Base-by-base conservation (phyloP, 2,113 vertebrate species). In the Pitta sordida region DNA sequence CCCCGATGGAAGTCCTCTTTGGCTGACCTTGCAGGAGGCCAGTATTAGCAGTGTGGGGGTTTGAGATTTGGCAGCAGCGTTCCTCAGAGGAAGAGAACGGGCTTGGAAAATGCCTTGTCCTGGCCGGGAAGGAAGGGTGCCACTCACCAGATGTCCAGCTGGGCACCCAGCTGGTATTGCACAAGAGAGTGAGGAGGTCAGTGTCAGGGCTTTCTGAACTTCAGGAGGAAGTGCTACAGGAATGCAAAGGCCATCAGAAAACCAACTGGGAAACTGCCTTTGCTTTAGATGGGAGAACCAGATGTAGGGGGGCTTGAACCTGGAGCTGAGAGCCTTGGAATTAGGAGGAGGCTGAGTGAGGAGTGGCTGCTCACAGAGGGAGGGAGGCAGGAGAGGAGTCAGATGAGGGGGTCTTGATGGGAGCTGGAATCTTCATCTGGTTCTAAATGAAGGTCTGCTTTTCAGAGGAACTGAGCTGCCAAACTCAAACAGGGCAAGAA, bases 1-100 rank as follows among this genome's bases (percentile, higher is more conserved):
- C 89, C 59, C 43, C 76, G 78, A 62, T 95, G 86, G 89, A 95
- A 93, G 83, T 58, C 74, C 53, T 94, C 86, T 79, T 55, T 91
- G 93, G 94, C 95, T 94, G 93, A 90, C 93, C 93, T 91, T 88
- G 63, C 26, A 2, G 48, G 26, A 34, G 78, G 48, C 77, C 69
- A 39, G 89, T 27, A 20, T 85, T 91, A 91, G 89, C 88, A 88
- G 71, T 0, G 3, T 67, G 88, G 73, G 30, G 19, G 74, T 90
- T 67, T 80, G 95, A 44, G 93, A 89, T 74, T 46, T 77, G 93
- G 76, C 87, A 70, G 89, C 74, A 73, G 63, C 21, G 5, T 80
- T 92, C 82, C 83, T 88, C 14, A 1, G 1, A 29, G 51, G 89
- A 69, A 88, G 71, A 76, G 71, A 56, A 75, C 8, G 24, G 52